A percentile compares a stretch with the other conserved stretches of the same genome.
Conservation (phyloP, 23 tunicate genomes). For the Ciona savignyi region DNA sequence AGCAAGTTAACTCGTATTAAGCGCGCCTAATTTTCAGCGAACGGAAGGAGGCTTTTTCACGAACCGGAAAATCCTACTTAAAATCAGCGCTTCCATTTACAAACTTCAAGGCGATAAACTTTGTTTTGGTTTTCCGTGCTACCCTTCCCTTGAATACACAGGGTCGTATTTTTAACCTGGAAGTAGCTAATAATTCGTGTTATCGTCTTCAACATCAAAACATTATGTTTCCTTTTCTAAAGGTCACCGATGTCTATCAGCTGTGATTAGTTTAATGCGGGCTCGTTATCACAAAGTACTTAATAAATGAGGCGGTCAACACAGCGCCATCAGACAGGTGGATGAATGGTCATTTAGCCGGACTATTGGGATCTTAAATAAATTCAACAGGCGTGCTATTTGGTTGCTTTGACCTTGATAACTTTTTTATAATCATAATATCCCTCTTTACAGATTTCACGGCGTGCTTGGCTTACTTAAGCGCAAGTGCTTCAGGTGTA, state of each 20-base stretch:
- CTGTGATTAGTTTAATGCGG: too few relatives aligned
- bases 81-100: neutral
- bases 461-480: too few relatives aligned
- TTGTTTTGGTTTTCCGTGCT: neutral
- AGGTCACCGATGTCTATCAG: neutral
- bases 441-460: too few relatives aligned
- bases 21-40: neutral
- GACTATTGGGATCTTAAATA: too few relatives aligned
- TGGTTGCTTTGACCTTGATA: too few relatives aligned
- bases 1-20: neutral
- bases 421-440: too few relatives aligned
- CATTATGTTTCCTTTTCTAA: neutral
- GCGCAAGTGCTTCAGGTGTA: too few relatives aligned
- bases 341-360: too few relatives aligned
- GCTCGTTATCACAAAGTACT: too few relatives aligned
- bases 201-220: neutral
- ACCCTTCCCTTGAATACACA: neutral
- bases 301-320: too few relatives aligned
- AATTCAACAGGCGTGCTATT: too few relatives aligned
- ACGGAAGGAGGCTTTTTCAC: neutral
- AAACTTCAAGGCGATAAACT: neutral
- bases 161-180: neutral
- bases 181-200: neutral
- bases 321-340: too few relatives aligned
- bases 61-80: neutral